Base-by-base conservation (phyloP, 1,140 invertebrate genomes). In the Psix sp. region DNA sequence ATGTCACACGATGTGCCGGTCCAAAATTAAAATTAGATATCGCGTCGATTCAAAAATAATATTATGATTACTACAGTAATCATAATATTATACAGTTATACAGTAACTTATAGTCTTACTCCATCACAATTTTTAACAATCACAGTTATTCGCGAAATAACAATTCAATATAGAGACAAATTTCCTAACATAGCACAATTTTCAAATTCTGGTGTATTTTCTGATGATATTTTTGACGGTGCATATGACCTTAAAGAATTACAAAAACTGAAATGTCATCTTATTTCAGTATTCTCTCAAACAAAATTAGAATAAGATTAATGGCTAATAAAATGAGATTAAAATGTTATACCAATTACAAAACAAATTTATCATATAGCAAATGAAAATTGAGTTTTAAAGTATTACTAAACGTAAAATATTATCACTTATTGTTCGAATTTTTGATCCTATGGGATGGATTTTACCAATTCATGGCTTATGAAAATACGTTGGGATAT, bases 11-110 rank as follows among this genome's bases (percentile, higher is more conserved):
- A 11, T 38, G 3, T 4, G 1, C 26, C 0, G 62, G 49, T 10
- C 49, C 33, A 1, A 66, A 66, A 46, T 39, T 40, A 20, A 48
- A 66, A 31, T 26, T 4, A 11, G 60, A 65, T 10, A 52, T 65
- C n/a, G 17, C 52, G 7, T 16, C 20, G 5, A 16, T 2, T 18
- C 1, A 36, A 13, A 20, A 13, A 5, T 7, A 24, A 15, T n/a
- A 51, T 15, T 51, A 2, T 51, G 4, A 51, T 5, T 51, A 24
- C 10, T 24, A 38, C 26, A n/a, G n/a, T n/a, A n/a, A n/a, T n/a
- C n/a, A n/a, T n/a, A n/a, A n/a, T n/a, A n/a, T n/a, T n/a, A n/a
- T n/a, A n/a, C n/a, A n/a, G n/a, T n/a, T n/a, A n/a, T n/a, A 38
- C 36, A 2, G 36, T 38, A 3, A 38, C 16, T 16, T 38, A 38